Base-by-base conservation (phyloP, 2,888 invertebrate genomes). In the Hypolimnas misippus region DNA sequence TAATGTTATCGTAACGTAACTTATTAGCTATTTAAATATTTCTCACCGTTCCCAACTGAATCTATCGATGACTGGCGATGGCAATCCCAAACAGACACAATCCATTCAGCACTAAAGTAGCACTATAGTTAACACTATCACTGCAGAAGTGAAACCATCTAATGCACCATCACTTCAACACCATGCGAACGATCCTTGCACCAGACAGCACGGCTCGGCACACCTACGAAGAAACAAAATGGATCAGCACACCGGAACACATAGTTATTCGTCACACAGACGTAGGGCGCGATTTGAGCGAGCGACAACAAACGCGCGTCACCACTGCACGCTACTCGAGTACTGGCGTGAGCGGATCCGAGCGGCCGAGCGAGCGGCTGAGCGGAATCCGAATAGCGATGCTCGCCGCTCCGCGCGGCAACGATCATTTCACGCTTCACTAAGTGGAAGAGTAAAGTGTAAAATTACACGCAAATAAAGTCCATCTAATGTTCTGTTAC, bases 11-110 rank as follows among this genome's bases (percentile, higher is more conserved):
- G 49, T 29, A 49, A 49, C 3, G 14, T 49, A 49, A 49, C 14
- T 40, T 29, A 33, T 19, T 40, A 66, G 62, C 5, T 68, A 38
- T 38, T 38, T 1, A 68, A 68, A 72, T 71, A 63, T 63, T 70
- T 76, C 89, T 88, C 72, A 92, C 91, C 91, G 89, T 90, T 90
- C 89, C 87, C 88, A 86, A 86, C 81, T 88, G 80, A 86, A 75
- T 87, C 84, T 88, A 85, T 77, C 79, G 89, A 85, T 81, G 89
- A 91, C 83, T 84, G 83, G 84, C 86, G 85, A 79, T 85, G 85
- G 86, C 87, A 92, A 92, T 92, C 91, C 91, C 87, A 89, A 83
- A 79, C 74, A 80, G 77, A 83, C 89, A 89, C 91, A 91, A 92
- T 89, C 85, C 89, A 89, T 88, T 79, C 88, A 91, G 78, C 90